Base-by-base conservation (phyloP, 2,113 vertebrate species). In the Carlito syrichta region DNA sequence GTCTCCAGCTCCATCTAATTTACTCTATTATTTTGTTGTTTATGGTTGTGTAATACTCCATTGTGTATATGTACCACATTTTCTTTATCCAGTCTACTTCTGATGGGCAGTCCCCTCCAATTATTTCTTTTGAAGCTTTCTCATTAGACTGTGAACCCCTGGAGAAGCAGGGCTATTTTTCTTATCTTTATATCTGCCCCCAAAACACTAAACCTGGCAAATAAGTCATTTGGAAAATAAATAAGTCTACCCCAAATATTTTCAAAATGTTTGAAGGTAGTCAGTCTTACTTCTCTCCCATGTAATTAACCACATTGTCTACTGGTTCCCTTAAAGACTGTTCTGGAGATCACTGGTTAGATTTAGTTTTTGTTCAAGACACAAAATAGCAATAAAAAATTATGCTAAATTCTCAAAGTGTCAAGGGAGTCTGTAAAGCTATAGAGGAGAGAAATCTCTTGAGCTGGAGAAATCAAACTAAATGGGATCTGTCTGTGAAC, bases 61-160 rank as follows among this genome's bases (percentile, higher is more conserved):
- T n/a, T n/a, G n/a, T n/a, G n/a, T n/a, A n/a, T n/a, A n/a, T n/a
- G n/a, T n/a, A n/a, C n/a, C n/a, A n/a, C n/a, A n/a, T n/a, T 66
- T 77, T 90, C 66, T 87, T 45, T 82, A 38, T 25, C 5, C 88
- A 86, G 45, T 71, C 30, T 89, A 56, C 35, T 73, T 5, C 35
- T n/a, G n/a, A n/a, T n/a, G n/a, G n/a, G n/a, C n/a, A n/a, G n/a
- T n/a, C n/a, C n/a, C 22, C 25, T 38, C 52, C 50, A 76, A 19
- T 19, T 90, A 43, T 95, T 88, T 90, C 40, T 74, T 86, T 86
- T 88, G 78, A 91, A 38, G 35, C 22, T 91, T 91, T 95, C 40
- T 86, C 54, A 32, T 92, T 91, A 94, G n/a, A 87, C 38, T 73
- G 2, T 83, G 68, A 95, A 11, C 5, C 84, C 58, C 17, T 79